Evolutionary conservation across 2,888 invertebrate species (phyloP), one percentile per base, ranked within the genome.

Genomic region (Boloria selene): DNA sequence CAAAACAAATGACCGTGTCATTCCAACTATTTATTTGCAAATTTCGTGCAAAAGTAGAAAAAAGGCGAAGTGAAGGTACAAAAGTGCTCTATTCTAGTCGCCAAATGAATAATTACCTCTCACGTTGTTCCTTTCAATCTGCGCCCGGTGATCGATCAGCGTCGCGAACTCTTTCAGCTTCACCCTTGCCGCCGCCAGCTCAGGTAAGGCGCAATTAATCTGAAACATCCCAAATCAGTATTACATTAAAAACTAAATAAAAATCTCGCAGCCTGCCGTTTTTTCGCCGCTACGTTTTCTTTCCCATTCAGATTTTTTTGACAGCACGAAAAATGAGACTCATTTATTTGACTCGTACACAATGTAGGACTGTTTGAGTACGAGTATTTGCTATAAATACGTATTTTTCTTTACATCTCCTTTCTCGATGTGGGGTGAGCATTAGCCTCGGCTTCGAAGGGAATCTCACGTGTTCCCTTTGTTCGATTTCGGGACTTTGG

Each of bases 361-460:
- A 92, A 92, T 92, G 92, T 92, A 88, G 88, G 89, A 87, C 91
- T 92, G 92, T 93, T 93, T 92, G 93, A 92, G 92, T 92, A 92
- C 90, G 89, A 90, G 91, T 93, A 93, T 93, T 93, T 92, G 92
- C 92, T 92, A 92, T 92, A 92, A 92, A 92, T 92, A 92, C 91
- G 90, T 81, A 92, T 92, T 92, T 91, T 92, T 92, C 90, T 92
- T 88, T 87, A 85, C 90, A 88, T 90, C 90, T 91, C 89, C 87
- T 88, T 88, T 86, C 86, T 86, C 82, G 79, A 85, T 78, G 80
- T 90, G 85, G 92, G 92, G 91, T 89, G 90, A 86, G 86, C 85
- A 88, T 90, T 90, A 89, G 90, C 85, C 86, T 84, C 82, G 82
- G 81, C 79, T 80, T 79, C 80, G 83, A 81, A 88, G 90, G 90